A percentile compares a stretch with the other conserved stretches of the same genome.
phyloP scores from a whole-genome alignment of 2,113 vertebrate species.

The Oenanthe melanoleuca region DNA sequence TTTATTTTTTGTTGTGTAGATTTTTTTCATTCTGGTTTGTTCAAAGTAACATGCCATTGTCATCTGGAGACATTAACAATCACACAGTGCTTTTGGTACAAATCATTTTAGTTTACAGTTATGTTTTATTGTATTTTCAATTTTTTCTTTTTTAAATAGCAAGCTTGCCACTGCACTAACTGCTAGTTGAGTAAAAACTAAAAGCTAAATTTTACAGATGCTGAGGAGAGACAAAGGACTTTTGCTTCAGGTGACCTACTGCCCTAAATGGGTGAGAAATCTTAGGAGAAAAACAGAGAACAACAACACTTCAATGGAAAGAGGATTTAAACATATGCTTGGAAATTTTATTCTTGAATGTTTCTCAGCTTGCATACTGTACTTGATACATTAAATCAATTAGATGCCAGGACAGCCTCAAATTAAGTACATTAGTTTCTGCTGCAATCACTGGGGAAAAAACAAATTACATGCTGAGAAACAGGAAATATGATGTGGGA shows the following conservation, averaged over 20 bases:
- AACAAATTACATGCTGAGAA: background rate
- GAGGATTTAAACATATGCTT: background rate
- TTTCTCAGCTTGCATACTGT: background rate
- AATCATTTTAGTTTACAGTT: background rate
- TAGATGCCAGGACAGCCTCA: conserved; percentile 7
- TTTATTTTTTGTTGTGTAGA: background rate
- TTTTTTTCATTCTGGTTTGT: background rate
- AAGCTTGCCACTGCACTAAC: background rate
- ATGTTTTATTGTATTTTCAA: background rate
- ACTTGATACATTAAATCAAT: conserved; percentile 37
- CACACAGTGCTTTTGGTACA: background rate
- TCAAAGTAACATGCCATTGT: background rate
- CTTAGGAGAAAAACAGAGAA: background rate
- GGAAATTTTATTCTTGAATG: conserved; percentile 42
- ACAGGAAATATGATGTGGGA: background rate
- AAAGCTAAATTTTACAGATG: background rate
- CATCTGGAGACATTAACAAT: background rate
- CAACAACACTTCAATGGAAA: background rate
- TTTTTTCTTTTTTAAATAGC: background rate
- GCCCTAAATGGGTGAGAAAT: background rate
- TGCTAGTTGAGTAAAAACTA: background rate
- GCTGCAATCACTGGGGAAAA: background rate
- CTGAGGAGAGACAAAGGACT: background rate
- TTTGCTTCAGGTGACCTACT: background rate
- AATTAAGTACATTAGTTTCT: background rate